Base-by-base conservation (phyloP, 2,888 invertebrate genomes). In the Clepsis dumicolana region DNA sequence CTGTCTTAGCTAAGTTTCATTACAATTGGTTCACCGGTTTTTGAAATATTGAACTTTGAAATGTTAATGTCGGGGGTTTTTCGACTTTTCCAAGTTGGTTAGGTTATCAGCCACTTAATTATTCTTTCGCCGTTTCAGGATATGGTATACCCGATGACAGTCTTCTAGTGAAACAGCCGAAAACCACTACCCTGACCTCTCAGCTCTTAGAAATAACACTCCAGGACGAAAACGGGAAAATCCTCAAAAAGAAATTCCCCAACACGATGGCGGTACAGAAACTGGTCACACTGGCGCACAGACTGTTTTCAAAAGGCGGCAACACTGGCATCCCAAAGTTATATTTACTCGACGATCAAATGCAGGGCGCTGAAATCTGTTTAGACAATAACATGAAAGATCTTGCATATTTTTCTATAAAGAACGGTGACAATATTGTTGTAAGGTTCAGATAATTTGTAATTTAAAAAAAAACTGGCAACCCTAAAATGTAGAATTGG, bases 371-470 rank as follows among this genome's bases (percentile, higher is more conserved):
- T 10, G 95, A 96, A 81, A 96, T 98, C 75, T 91, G 94, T 66
- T 87, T 98, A 74, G 97, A 98, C 74, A 98, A 98, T 83, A 96
- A 96, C 70, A 95, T 97, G 80, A 97, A 97, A 85, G 96, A 97
- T 79, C 90, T 98, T 50, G 95, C 96, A 59, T 97, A 96, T 85
- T 98, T 96, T 88, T 97, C 98, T 0, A 93, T 98, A 48, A 96
- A 97, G 89, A 96, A 96, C 78, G 97, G 97, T 70, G 98, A 98
- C 88, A 95, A 94, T 70, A 96, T 98, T 75, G 89, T 96, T 71
- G 96, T 96, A 8, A 95, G 95, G 78, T 96, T 95, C 94, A 89
- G 89, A 78, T 93, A 90, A 85, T 76, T 81, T 75, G 7, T 21
- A 10, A 27, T 2, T 16, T 16, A 21, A 27, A 72, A 73, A 73